Evolutionary conservation across 2,888 invertebrate genomes (phyloP).

Genomic region (Orthonychiurus folsomi): DNA sequence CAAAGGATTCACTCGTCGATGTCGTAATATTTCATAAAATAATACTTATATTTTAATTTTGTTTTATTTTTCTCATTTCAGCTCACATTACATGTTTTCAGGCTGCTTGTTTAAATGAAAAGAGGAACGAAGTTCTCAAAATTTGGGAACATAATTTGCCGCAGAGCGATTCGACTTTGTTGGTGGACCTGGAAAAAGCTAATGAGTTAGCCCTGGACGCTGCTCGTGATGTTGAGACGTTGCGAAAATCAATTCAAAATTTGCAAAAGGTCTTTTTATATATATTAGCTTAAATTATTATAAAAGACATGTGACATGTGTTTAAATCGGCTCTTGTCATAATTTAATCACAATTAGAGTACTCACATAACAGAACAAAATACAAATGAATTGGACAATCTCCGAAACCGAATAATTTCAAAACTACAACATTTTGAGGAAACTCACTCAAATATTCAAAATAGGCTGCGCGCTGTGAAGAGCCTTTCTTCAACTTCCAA

Average conservation of each 20-base stretch:
- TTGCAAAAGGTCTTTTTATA: conserved; percentile 23
- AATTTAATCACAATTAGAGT: too few species aligned
- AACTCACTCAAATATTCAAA: conserved; percentile 8
- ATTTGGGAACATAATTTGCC: conserved; percentile 31
- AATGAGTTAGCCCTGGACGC: conserved; percentile 31
- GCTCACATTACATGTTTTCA: too few species aligned
- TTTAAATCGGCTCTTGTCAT: too few species aligned
- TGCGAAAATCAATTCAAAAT: conserved; percentile 25
- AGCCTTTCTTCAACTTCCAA: neutral
- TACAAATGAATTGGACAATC: neutral
- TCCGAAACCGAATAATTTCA: conserved; percentile 3
- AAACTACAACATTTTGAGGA: conserved; percentile 11
- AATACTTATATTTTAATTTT: neutral
- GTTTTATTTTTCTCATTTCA: conserved; percentile 9
- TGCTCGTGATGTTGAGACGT: conserved; percentile 25
- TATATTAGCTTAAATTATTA: conserved; percentile 17
- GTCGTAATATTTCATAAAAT: conserved; percentile 25
- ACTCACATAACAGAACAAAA: too few species aligned
- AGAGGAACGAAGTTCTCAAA: conserved; percentile 31
- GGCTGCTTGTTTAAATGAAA: conserved; percentile 32
- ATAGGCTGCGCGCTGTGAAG: neutral
- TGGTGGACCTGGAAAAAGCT: conserved; percentile 28
- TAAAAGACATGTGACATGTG: neutral
- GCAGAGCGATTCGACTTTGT: conserved; percentile 20
- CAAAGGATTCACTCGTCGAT: conserved; percentile 36